phyloP scores from a whole-genome alignment of 1,140 invertebrate genomes.

The Brachionus asplanchnoidis region DNA sequence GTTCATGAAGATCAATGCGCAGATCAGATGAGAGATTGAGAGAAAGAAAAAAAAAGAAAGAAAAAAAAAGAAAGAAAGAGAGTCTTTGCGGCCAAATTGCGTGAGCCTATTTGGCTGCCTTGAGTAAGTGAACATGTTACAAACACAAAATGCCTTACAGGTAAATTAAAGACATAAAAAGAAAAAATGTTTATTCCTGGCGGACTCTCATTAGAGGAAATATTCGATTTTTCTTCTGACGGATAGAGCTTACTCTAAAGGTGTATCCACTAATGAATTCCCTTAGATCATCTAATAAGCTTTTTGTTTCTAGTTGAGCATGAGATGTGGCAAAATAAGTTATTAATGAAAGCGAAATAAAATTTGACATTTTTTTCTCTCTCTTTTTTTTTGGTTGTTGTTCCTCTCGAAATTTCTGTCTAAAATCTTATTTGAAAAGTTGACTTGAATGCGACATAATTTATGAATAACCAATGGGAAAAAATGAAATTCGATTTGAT shows the following conservation, averaged over 20 bases:
- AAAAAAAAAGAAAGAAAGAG: too few species aligned
- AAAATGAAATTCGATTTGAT: not conserved
- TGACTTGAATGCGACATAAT: not conserved
- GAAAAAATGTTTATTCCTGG: conserved; percentile 27
- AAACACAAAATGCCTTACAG: not conserved
- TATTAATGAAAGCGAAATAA: conserved; percentile 30
- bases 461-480: conserved; percentile 24
- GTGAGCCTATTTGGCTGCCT: not conserved
- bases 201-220: not conserved
- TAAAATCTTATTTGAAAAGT: not conserved
- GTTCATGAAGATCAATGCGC: not conserved
- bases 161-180: not conserved
- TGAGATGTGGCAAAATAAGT: conserved; percentile 24
- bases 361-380: conserved; percentile 37
- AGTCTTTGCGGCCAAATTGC: not conserved
- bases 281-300: conserved; percentile 5
- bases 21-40: not conserved
- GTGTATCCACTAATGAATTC: conserved; percentile 18
- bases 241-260: not conserved
- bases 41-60: too few species aligned
- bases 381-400: too few species aligned
- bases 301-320: conserved; percentile 14
- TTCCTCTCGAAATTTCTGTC: not conserved
- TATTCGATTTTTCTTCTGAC: not conserved
- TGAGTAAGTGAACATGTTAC: not conserved